A percentile compares a stretch with the other conserved stretches of the same genome.
Evolutionary conservation across 1,140 invertebrate species (phyloP).

Genomic region (Macrosteles quadrilineatus): DNA sequence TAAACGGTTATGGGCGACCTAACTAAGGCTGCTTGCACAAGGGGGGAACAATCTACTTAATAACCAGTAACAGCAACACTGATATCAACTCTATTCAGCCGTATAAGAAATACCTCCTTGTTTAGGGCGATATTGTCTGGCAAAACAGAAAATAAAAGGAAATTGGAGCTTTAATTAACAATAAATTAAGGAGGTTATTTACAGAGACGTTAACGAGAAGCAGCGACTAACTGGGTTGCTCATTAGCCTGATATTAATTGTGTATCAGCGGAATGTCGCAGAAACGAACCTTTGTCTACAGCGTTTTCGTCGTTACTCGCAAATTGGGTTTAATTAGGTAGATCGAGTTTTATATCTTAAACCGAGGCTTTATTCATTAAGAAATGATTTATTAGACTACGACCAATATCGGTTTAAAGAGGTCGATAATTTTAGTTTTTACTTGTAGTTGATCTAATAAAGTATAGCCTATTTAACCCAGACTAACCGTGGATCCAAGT

Average conservation of each 20-base stretch:
- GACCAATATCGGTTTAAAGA: too few relatives aligned
- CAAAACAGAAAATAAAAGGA: constrained; percentile 23
- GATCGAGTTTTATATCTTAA: too few relatives aligned
- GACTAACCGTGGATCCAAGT: too few relatives aligned
- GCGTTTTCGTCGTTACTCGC: background rate
- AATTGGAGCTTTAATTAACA: constrained; percentile 27
- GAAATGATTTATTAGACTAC: too few relatives aligned
- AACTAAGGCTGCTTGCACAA: too few relatives aligned
- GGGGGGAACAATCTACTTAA: too few relatives aligned
- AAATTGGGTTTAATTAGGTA: too few relatives aligned
- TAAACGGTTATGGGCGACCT: too few relatives aligned
- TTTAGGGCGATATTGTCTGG: constrained; percentile 23
- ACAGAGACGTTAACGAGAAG: background rate
- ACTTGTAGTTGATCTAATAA: too few relatives aligned
- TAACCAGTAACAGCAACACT: background rate
- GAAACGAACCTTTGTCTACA: background rate
- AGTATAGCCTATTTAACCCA: too few relatives aligned
- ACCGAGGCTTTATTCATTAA: too few relatives aligned
- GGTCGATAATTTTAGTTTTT: too few relatives aligned
- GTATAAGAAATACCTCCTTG: constrained; percentile 11
- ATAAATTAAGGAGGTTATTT: constrained; percentile 20
- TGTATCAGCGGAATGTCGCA: background rate
- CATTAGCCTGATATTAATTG: constrained; percentile 18
- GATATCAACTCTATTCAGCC: constrained; percentile 20
- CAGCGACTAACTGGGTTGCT: background rate